phyloP scores from a whole-genome alignment of 2,888 invertebrate species.

The Orgyia antiqua region DNA sequence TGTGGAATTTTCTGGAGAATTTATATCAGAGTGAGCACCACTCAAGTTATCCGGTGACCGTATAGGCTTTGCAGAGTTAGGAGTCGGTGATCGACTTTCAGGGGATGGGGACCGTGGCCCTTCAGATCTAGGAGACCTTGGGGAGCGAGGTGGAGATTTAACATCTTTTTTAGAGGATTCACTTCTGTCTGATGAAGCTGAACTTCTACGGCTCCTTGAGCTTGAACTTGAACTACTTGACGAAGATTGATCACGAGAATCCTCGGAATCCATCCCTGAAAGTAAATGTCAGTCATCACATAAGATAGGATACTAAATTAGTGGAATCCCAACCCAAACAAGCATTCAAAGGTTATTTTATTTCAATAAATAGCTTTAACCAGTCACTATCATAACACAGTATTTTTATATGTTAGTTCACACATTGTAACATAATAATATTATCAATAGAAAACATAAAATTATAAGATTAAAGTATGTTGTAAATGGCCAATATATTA shows the following conservation, averaged over 20 bases:
- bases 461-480: too few relatives aligned
- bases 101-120: conserved; percentile 53
- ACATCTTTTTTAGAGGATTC: conserved; percentile 56
- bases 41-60: conserved; percentile 60
- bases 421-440: conserved; percentile 17
- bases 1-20: conserved; percentile 68
- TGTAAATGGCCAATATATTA: too few relatives aligned
- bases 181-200: conserved; percentile 60
- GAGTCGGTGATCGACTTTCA: conserved; percentile 41
- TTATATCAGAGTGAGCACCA: conserved; percentile 64
- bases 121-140: conserved; percentile 26
- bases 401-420: conserved; percentile 34
- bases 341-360: conserved; percentile 36
- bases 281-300: conserved; percentile 35
- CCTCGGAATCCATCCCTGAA: conserved; percentile 80
- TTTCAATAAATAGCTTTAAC: conserved; percentile 30
- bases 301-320: conserved; percentile 22
- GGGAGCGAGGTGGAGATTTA: conserved; percentile 45
- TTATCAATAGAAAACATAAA: too few relatives aligned
- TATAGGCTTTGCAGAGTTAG: conserved; percentile 33
- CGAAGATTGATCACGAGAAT: conserved; percentile 74
- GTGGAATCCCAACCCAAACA: conserved; percentile 36
- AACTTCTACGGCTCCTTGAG: conserved; percentile 62
- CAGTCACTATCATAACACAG: conserved; percentile 20
- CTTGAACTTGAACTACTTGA: conserved; percentile 72